Base-by-base conservation (phyloP, 1,140 invertebrate species). In the Conus betulinus region DNA sequence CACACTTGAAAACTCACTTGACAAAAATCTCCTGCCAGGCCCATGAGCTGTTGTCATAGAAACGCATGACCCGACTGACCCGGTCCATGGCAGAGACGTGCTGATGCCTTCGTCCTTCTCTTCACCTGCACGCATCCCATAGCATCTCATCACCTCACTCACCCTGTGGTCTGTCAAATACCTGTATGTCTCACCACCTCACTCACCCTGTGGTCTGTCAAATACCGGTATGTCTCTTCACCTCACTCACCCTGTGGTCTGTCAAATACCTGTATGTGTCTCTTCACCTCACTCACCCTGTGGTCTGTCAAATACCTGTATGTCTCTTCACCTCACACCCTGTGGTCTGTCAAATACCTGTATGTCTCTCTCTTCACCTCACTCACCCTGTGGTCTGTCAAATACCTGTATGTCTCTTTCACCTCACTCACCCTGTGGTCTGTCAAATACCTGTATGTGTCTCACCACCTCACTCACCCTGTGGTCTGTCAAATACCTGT, bases 11-110 rank as follows among this genome's bases (percentile, higher is more conserved):
- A 60, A 84, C 92, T 92, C 92, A 98, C 17, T 98, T 98, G 89
- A 99, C 98, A 95, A 99, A 99, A 23, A 98, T 97, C 95, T 99
- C 98, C 90, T 97, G 97, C 98, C 98, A 99, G 7, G 99, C 95
- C 98, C 98, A 99, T 60, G 98, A 97, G 93, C 94, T 94, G 89
- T 99, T 98, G 89, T 99, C 98, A 95, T 99, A 99, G 93, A 98
- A 97, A 5, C 98, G 96, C 92, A 98, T 97, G 78, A 98, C 96
- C 79, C 97, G 96, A 95, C 98, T 99, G 92, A 98, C 98, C 2
- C 98, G 96, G 94, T 97, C 97, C 94, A 92, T 87, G 27, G 87
- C 89, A 57, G 83, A 74, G 52, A 71, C 52, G 78, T 90, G 82
- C 90, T 87, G 98, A 98, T 25, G 87, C 98, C 95, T 95, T 97